Evolutionary conservation across 2,113 vertebrate genomes (phyloP).

Genomic region (Aptenodytes forsteri): DNA sequence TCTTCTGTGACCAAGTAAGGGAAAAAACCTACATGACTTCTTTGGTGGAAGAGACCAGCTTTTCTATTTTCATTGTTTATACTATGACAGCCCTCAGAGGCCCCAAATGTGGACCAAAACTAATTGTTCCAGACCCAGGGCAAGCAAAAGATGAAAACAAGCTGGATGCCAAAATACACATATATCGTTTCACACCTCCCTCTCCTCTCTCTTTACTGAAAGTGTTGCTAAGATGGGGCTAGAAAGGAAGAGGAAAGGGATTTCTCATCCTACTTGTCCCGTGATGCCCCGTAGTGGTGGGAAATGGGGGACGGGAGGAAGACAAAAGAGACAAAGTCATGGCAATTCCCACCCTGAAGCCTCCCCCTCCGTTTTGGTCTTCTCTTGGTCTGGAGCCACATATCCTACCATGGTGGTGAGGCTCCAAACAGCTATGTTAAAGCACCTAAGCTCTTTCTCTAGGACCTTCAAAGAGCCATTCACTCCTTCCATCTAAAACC

Average conservation of each 20-base stretch:
- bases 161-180: not conserved
- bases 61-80: not conserved
- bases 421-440: not conserved
- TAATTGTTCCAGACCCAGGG: not conserved
- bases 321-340: not conserved
- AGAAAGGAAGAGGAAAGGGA: not conserved
- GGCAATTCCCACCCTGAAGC: not conserved
- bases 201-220: not conserved
- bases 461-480: not conserved
- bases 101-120: not conserved
- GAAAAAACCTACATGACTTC: not conserved
- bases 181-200: not conserved
- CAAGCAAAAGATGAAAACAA: not conserved
- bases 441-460: not conserved
- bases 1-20: not conserved
- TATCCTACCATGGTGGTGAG: not conserved
- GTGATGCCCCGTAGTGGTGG: not conserved
- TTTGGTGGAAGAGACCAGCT: not conserved
- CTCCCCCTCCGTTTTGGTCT: not conserved
- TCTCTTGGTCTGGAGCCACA: not conserved
- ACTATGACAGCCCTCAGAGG: not conserved
- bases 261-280: not conserved
- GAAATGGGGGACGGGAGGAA: fast-evolving
- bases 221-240: not conserved
- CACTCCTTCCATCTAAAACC: not conserved